A percentile compares a stretch with the other conserved stretches of the same genome.
Conservation (phyloP, 1,140 invertebrate genomes). For the Thalassaphorura encarpata region DNA sequence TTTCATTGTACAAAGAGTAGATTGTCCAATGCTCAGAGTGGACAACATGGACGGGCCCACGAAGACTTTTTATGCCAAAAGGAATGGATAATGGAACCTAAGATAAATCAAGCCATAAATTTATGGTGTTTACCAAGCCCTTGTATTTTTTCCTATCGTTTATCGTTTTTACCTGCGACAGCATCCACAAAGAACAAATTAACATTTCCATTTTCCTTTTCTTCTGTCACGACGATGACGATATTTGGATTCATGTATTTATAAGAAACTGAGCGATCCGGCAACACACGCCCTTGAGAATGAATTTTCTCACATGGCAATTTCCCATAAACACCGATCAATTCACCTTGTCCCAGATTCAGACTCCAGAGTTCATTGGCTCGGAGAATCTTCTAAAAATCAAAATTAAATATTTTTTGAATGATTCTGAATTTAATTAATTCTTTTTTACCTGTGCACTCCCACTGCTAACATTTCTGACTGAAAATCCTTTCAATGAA, state of each 20-base stretch:
- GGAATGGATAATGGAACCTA: conserved; percentile 55
- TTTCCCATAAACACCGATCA: conserved; percentile 58
- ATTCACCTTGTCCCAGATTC: conserved; percentile 53
- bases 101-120: neutral
- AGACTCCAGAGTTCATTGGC: conserved; percentile 75
- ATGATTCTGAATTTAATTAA: neutral
- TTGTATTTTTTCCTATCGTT: neutral
- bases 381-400: no score
- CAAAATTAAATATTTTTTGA: neutral
- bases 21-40: conserved; percentile 97
- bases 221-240: conserved; percentile 71
- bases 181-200: conserved; percentile 80
- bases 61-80: conserved; percentile 65
- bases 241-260: conserved; percentile 98
- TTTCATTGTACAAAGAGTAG: conserved; percentile 90
- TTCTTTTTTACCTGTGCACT: neutral
- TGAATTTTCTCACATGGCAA: conserved; percentile 76
- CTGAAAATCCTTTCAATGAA: conserved; percentile 3
- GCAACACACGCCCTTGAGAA: conserved; percentile 88
- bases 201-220: conserved; percentile 61
- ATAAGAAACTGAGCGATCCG: conserved; percentile 91
- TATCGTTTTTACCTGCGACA: conserved; percentile 57
- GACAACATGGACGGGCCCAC: conserved; percentile 73
- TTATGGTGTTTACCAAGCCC: neutral
- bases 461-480: neutral